phyloP scores from a whole-genome alignment of 2,113 vertebrate species.

The Tichodroma muraria region DNA sequence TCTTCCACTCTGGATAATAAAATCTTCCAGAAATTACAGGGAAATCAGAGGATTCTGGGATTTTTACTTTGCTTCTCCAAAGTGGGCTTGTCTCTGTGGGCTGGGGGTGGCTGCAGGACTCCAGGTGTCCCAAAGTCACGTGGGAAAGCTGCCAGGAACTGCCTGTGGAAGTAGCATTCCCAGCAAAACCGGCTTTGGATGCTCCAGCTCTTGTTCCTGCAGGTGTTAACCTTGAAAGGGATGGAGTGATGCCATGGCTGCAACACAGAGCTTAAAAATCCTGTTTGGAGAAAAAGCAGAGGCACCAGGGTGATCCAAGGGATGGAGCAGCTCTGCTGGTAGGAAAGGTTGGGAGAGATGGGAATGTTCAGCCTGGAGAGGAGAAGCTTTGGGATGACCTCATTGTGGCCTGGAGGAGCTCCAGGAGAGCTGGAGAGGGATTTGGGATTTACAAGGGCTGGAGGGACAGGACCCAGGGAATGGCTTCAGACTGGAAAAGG shows the following conservation, averaged over 20 bases:
- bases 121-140: fast-evolving
- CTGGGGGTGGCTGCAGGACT: neutral
- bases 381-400: neutral
- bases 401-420: fast-evolving
- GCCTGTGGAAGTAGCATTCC: fast-evolving
- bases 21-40: neutral
- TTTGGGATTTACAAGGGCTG: neutral
- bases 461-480: neutral
- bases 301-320: fast-evolving
- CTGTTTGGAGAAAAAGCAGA: neutral
- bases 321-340: neutral
- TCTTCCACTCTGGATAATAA: neutral
- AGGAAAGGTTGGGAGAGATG: neutral
- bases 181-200: neutral
- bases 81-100: neutral
- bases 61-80: neutral
- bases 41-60: neutral
- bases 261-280: neutral
- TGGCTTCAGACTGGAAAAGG: neutral
- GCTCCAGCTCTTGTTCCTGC: neutral
- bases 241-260: fast-evolving
- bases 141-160: neutral
- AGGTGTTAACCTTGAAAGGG: fast-evolving
- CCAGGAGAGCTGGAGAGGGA: neutral
- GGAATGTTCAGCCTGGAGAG: neutral